A percentile compares a stretch with the other conserved stretches of the same genome.
These are phyloP conservation scores for Thunnus thynnus DNA, from an alignment of 2,113 vertebrate species.

Conservation along the genomic window DNA sequence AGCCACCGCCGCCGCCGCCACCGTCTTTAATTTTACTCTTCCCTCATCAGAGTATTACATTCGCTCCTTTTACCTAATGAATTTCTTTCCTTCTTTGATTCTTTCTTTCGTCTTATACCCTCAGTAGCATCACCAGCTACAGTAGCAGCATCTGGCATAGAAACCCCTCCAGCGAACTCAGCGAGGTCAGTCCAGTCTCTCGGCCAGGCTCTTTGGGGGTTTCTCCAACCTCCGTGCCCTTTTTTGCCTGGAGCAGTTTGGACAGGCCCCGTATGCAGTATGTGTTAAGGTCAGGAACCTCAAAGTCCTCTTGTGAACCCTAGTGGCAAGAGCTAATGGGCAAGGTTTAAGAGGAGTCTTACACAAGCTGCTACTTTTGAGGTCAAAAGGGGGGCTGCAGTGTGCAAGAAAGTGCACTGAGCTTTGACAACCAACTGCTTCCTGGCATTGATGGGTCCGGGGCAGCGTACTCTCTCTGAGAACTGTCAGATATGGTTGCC, in stretches of 20 bases:
- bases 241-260: constrained; percentile 28
- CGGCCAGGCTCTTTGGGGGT: background rate
- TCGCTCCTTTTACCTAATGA: constrained; percentile 13
- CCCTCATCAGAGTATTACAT: constrained; percentile 11
- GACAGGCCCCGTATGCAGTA: constrained; percentile 12
- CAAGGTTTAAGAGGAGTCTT: background rate
- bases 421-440: constrained; percentile 5
- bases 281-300: constrained; percentile 44
- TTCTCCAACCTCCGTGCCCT: background rate
- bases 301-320: constrained; percentile 33
- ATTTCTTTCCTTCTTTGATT: background rate
- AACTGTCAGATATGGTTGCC: constrained; percentile 6
- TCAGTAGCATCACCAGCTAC: background rate
- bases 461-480: background rate
- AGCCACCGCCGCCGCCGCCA: constrained; percentile 16
- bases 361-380: constrained; percentile 10
- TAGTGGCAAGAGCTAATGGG: background rate
- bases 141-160: constrained; percentile 37
- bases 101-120: background rate
- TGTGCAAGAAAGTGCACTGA: background rate
- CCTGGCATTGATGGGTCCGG: background rate
- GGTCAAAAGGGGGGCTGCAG: background rate
- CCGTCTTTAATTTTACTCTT: constrained; percentile 36
- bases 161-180: constrained; percentile 26
- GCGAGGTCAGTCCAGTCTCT: constrained; percentile 16